These are phyloP conservation scores for Epinephelus coioides DNA, from an alignment of 2,797 vertebrate genomes.

Conservation along the genomic window DNA sequence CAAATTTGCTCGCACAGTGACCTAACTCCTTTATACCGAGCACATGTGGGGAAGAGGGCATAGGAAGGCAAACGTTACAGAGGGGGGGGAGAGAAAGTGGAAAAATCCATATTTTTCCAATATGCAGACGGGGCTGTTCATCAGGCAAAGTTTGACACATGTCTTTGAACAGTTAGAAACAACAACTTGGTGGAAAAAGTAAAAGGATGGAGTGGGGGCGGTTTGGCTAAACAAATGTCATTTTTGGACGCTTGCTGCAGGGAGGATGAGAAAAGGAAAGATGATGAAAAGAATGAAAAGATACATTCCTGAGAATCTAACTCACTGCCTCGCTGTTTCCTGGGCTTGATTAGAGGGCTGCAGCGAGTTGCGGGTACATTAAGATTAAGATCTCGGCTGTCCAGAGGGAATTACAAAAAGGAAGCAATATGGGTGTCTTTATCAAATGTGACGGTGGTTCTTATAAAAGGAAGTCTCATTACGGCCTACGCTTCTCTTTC, in stretches of 20 bases:
- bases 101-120: conserved; percentile 82
- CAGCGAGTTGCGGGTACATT: conserved; percentile 62
- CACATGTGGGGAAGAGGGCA: conserved; percentile 74
- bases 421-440: conserved; percentile 64
- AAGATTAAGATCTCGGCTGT: conserved; percentile 76
- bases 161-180: conserved; percentile 77
- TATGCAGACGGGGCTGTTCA: conserved; percentile 72
- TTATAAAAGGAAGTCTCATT: conserved; percentile 64
- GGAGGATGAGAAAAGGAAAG: conserved; percentile 70
- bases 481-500: conserved; percentile 8
- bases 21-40: conserved; percentile 74
- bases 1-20: conserved; percentile 75
- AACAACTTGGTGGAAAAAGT: conserved; percentile 73
- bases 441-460: conserved; percentile 68
- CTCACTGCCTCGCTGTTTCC: conserved; percentile 71
- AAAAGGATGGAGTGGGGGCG: conserved; percentile 44
- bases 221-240: conserved; percentile 80
- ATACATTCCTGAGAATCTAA: conserved; percentile 71
- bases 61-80: conserved; percentile 53
- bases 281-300: conserved; percentile 77
- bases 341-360: conserved; percentile 82
- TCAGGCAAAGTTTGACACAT: conserved; percentile 72
- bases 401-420: conserved; percentile 66
- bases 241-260: conserved; percentile 67
- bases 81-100: conserved; percentile 2